Percentiles rank a stretch among this genome's conserved stretches.
Evolutionary conservation across 2,797 vertebrate species (phyloP).

Genomic region (Philypnodon macrostomus): DNA sequence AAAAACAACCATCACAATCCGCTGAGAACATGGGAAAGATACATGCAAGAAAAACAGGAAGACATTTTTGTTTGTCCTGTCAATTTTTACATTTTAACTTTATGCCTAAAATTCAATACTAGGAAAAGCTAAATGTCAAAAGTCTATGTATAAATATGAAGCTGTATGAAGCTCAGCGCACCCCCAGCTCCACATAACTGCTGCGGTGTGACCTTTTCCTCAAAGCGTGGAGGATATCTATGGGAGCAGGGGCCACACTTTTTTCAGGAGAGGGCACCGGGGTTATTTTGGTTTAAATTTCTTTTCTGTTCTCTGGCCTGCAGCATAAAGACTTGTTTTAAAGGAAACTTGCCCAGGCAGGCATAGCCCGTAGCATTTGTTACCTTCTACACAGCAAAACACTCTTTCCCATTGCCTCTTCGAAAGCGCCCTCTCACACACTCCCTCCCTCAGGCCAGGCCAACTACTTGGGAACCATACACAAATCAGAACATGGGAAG

Average conservation of each 20-base stretch:
- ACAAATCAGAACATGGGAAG: slow-evolving; percentile 73
- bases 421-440: slow-evolving; percentile 27
- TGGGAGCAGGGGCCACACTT: slow-evolving; percentile 54
- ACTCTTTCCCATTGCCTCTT: slow-evolving; percentile 38
- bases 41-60: slow-evolving; percentile 10
- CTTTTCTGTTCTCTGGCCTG: slow-evolving; percentile 67
- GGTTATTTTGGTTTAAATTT: slow-evolving; percentile 75
- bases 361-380: slow-evolving; percentile 59
- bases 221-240: slow-evolving; percentile 60
- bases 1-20: slow-evolving; percentile 45
- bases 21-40: slow-evolving; percentile 19
- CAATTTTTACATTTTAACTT: slow-evolving; percentile 1
- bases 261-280: slow-evolving; percentile 65
- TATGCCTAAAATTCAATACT: background rate
- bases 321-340: slow-evolving; percentile 41
- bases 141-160: slow-evolving; percentile 19
- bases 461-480: slow-evolving; percentile 69
- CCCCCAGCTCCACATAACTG: slow-evolving; percentile 35
- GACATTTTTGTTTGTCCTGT: background rate
- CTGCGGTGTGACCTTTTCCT: slow-evolving; percentile 63
- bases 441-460: slow-evolving; percentile 54
- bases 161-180: slow-evolving; percentile 20
- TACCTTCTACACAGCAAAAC: slow-evolving; percentile 57
- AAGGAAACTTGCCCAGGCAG: slow-evolving; percentile 61
- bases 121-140: too few species aligned